Base-by-base conservation (phyloP, 2,113 vertebrate genomes). In the Apus apus region DNA sequence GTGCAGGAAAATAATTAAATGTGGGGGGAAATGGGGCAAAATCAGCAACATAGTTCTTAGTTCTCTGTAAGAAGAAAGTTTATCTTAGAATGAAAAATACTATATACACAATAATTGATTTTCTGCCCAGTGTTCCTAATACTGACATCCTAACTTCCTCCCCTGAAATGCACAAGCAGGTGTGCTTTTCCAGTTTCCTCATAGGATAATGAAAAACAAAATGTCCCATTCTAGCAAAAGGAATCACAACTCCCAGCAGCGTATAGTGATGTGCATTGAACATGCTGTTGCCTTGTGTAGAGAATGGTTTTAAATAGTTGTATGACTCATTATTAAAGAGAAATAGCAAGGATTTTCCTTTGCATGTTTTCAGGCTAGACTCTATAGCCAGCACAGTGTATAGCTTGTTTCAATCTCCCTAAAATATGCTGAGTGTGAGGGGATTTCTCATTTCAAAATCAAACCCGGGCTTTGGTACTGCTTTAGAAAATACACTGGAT, bases 391-490 rank as follows among this genome's bases (percentile, higher is more conserved):
- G 20, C 27, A 58, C 25, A 53, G 67, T 5, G 0, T 8, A 58
- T 56, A 86, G 50, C 76, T 79, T 76, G 58, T 60, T 46, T 76
- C 45, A 83, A 65, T 80, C 32, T 92, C 68, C 62, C 58, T n/a
- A 5, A n/a, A 15, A 8, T 61, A 34, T 11, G 10, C 26, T 68
- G 22, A 68, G 22, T 68, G 61, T 58, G 43, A 85, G 32, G 38
- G 32, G 32, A 73, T 87, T 95, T 84, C 80, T 70, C 50, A 38
- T 84, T 57, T 56, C 32, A 73, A 57, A 65, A 72, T 76, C 72
- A 89, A 86, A 86, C 11, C 51, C 56, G 62, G 74, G 32, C 45
- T 89, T 54, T 51, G 32, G 23, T 79, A 51, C 79, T 79, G 34
- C n/a, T 68, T 64, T 32, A 86, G 58, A 68, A 85, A 86, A 79